These are phyloP conservation scores for Julus scanicus DNA, from an alignment of 2,888 invertebrate species.

Conservation along the genomic window DNA sequence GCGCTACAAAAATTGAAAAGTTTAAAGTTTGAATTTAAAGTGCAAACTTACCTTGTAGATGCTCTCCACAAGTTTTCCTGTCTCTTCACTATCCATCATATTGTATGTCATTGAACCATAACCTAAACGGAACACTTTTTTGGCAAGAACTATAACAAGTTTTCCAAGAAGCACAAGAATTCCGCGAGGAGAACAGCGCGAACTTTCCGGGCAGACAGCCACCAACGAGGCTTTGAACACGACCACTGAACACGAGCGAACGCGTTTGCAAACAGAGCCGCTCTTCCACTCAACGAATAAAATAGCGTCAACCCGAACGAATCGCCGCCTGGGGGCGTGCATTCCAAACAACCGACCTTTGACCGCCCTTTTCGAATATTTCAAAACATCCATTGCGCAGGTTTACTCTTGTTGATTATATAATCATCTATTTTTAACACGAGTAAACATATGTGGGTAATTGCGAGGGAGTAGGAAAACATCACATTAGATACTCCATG, in stretches of 20 bases:
- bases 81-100: constrained; percentile 56
- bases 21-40: no score
- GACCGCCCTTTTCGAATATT: background rate
- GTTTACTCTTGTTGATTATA: background rate
- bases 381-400: background rate
- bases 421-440: no score
- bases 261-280: constrained; percentile 3
- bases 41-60: constrained; percentile 56
- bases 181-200: background rate
- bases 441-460: no score
- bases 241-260: background rate
- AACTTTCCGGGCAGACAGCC: constrained; percentile 12
- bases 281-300: background rate
- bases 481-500: no score
- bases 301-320: background rate
- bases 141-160: constrained; percentile 5
- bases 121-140: constrained; percentile 44
- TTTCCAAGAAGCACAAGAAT: constrained; percentile 28
- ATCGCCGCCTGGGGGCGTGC: background rate
- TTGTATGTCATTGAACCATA: constrained; percentile 55
- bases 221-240: constrained; percentile 5
- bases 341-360: background rate
- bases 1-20: no score
- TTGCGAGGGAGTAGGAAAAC: no score
- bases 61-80: constrained; percentile 56